Evolutionary conservation across 37 sponge, comb jelly and placozoan species (phyloP), one percentile per base, ranked within the genome.

Genomic region (Aphrocallistes beatrix): DNA sequence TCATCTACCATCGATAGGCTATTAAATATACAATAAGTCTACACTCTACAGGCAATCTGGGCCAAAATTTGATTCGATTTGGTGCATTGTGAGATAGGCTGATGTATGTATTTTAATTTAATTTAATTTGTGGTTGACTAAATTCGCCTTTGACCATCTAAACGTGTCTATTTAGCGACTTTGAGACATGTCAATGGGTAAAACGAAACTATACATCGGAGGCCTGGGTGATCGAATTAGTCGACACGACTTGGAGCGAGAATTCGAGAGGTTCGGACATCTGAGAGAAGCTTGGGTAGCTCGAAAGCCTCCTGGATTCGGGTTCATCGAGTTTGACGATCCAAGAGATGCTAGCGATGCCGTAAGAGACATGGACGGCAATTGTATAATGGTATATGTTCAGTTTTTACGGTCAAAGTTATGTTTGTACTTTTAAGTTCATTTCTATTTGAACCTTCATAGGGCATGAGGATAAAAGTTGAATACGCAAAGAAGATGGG

Each of bases 231-330:
- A 90, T 30, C 87, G 89, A 36, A 93, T 93, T 8, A 91, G 91
- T 17, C 94, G 94, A 38, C 83, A 88, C 42, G 97, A 94, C 82
- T 85, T 97, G 51, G 97, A 97, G 81, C 82, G 88, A 19, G 94
- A 97, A 82, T 97, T 97, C 84, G 92, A 89, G 51, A 86, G 86
- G 42, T 97, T 88, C 83, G 97, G 97, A 21, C 81, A 89, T 28
- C 86, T 97, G 40, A 89, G 91, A 38, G 92, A 93, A 47, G 94
- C 94, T 0, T 97, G 97, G 97, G 97, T 97, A 1, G 97, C 97
- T 36, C 84, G 94, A 60, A 94, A 97, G 69, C 97, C 97, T 0
- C 97, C 97, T 69, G 97, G 97, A 37, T 97, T 97, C 83, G 97
- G 94, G 25, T 97, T 97, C 83, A 87, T 97, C 38, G 94, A 93